Conservation (phyloP, 2,888 invertebrate genomes). For the Patella pellucida region DNA sequence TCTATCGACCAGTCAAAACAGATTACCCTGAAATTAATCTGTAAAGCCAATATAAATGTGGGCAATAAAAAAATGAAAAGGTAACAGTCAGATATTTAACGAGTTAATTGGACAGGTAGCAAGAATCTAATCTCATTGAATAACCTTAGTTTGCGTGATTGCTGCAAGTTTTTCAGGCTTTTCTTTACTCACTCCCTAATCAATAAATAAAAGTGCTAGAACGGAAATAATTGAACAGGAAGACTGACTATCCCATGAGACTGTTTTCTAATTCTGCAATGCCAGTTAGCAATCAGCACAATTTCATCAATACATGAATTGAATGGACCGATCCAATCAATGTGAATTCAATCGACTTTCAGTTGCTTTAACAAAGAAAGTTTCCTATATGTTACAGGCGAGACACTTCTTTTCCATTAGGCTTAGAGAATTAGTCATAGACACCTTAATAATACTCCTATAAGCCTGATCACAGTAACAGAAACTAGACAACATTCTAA, state of each 20-base stretch:
- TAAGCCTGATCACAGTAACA: too few species aligned
- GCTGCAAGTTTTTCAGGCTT: conserved; percentile 1
- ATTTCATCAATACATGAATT: conserved; percentile 2
- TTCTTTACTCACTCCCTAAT: neutral
- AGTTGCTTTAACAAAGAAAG: conserved; percentile 2
- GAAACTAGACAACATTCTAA: too few species aligned
- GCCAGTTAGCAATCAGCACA: neutral
- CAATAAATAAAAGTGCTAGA: neutral
- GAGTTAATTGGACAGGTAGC: neutral
- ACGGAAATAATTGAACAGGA: conserved; percentile 9
- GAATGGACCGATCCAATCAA: neutral
- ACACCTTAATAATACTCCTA: neutral
- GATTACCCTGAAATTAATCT: too few species aligned
- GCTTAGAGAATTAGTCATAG: neutral
- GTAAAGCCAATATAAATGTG: too few species aligned
- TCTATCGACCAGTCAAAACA: too few species aligned
- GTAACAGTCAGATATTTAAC: neutral
- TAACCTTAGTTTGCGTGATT: conserved; percentile 7
- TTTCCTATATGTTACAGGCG: conserved; percentile 4
- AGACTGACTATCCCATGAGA: neutral
- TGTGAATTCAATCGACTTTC: neutral
- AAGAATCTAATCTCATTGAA: neutral
- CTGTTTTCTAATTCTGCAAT: neutral
- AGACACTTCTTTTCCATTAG: conserved; percentile 10
- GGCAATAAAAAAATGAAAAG: too few species aligned